Evolutionary conservation across 1,140 invertebrate genomes (phyloP), one percentile per base, ranked within the genome.

Genomic region (Drosophila bocki): DNA sequence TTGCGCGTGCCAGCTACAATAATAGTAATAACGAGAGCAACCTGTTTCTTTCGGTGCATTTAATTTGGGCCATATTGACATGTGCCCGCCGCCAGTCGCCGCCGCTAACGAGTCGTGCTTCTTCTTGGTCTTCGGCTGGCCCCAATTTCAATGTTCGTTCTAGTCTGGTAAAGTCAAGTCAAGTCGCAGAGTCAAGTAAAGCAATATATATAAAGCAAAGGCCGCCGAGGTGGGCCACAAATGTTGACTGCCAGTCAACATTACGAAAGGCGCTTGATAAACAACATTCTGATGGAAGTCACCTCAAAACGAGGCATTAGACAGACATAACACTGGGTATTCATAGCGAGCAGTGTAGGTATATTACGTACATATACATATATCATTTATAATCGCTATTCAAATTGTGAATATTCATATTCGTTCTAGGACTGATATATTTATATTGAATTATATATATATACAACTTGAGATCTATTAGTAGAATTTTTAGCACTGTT

Each of bases 51-150:
- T 69, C 75, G 57, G 80, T 82, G 82, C 54, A 77, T 37, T 67
- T 69, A 58, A 83, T 88, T 87, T 88, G 85, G 84, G 77, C 80
- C 80, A 87, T 88, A 78, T 88, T 84, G 84, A 87, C 80, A 88
- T 88, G 80, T 87, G 82, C 77, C 82, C 17, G 37, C 48, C 32
- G 53, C 61, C 39, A 47, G 63, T 39, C 47, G 54, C 50, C 61
- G 39, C 59, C 65, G 68, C 63, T 77, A 85, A 81, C 82, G 70
- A 75, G 60, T 67, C 77, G 51, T 65, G 72, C 82, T 78, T 48
- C 64, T 68, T 48, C 63, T 54, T 45, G 51, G 53, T 56, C 53
- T 56, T 39, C 47, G 67, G 47, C 57, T 83, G 67, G 59, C 82
- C 79, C 53, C 78, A 75, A 61, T 85, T 56, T 82, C 22, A 13